Evolutionary conservation across 2,888 invertebrate genomes (phyloP), one percentile per base, ranked within the genome.

Genomic region (Nymphalis urticae): DNA sequence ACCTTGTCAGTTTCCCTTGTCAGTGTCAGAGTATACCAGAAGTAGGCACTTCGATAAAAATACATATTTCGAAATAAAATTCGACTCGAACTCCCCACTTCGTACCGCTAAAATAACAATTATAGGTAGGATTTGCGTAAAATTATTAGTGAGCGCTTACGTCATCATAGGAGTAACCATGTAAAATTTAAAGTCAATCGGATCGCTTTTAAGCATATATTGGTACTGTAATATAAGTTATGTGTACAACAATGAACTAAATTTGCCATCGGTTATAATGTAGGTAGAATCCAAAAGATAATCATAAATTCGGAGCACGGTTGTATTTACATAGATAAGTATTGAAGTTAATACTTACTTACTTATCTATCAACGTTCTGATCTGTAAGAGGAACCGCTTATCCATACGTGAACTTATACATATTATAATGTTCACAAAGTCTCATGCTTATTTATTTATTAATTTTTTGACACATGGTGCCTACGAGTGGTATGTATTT

Each of bases 291-390:
- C 69, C 71, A 70, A 72, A 70, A 66, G 76, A 73, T 73, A 76
- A 72, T 75, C 69, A 69, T 76, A 75, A 75, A 75, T 62, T 70
- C 71, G 62, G 69, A 70, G 59, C 65, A 64, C 64, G 67, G 59
- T 54, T 62, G 48, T 68, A 76, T 74, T 75, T 74, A 66, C 72
- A 73, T 70, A 73, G 54, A 75, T 70, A 71, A 36, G 21, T 54
- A 68, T 67, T 66, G 66, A 66, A 66, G 64, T 66, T 70, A 70
- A 69, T 72, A 66, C 63, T 70, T 69, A 64, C 64, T 58, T 64
- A 58, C 58, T 32, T 65, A 58, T 53, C 61, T 62, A 63, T 64
- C 50, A 66, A 63, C 53, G 54, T 66, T 5, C 48, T n/a, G 13
- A 54, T 54, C 54, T 54, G 7, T 54, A 13, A 16, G 54, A 24